Conservation (phyloP, 2,113 vertebrate species). For the Pithys albifrons region DNA sequence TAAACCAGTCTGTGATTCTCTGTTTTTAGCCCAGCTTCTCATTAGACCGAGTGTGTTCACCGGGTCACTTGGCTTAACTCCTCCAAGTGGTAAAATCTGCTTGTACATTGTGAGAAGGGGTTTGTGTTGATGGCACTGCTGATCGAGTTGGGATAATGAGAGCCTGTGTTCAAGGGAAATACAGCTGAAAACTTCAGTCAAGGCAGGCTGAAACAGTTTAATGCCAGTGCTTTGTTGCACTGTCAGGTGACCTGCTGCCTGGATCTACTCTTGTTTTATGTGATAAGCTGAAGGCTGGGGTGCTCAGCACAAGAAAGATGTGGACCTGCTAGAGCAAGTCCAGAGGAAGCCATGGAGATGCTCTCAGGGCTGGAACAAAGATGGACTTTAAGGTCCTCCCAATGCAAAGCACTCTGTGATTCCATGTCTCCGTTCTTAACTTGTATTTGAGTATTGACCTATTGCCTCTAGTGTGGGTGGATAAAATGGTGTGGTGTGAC, state of each 20-base stretch:
- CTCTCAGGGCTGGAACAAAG: background rate
- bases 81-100: background rate
- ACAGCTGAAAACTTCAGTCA: fast-evolving
- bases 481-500: fast-evolving
- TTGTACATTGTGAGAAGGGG: background rate
- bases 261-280: fast-evolving
- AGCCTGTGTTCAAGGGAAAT: background rate
- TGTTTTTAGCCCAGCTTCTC: background rate
- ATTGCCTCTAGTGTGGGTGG: fast-evolving
- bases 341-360: fast-evolving
- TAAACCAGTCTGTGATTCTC: background rate
- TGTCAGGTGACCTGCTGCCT: background rate
- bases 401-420: background rate
- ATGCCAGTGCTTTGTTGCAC: background rate
- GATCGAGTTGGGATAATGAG: background rate
- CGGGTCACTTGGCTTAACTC: background rate
- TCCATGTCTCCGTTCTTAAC: background rate
- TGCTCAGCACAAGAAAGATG: background rate
- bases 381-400: background rate
- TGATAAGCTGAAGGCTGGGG: background rate
- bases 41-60: background rate
- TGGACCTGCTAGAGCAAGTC: background rate
- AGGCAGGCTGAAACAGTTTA: background rate
- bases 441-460: background rate
- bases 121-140: background rate